Evolutionary conservation across 2,888 invertebrate species (phyloP), one percentile per base, ranked within the genome.

Genomic region (Gastrophysa polygoni): DNA sequence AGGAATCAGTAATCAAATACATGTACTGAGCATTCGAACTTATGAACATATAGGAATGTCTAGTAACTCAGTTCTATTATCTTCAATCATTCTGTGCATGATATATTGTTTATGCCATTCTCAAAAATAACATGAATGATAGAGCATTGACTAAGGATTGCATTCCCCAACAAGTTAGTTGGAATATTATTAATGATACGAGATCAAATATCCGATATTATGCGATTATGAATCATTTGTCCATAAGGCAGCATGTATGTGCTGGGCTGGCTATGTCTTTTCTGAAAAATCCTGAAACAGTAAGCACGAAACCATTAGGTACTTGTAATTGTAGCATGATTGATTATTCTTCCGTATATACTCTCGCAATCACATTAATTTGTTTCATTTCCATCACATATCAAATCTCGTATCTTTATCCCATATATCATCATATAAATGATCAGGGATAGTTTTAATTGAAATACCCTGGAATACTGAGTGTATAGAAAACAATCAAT

Each of bases 141-240:
- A 59, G 59, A 64, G 64, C 67, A 62, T 60, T 14, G 38, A 38
- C 38, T 38, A n/a, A 14, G 38, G n/a, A 38, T 38, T 67, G 64
- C 64, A 51, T 64, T 63, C 63, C 60, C 56, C 61, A 62, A 60
- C 60, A 63, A 57, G 63, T 64, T 58, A 59, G 66, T 68, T 62
- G 68, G 66, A 66, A 64, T 66, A 69, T 68, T 75, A 77, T 77
- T 77, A 77, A 77, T 77, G 77, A 72, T 69, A 72, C 67, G 56
- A 76, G 77, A 77, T 77, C 73, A 70, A 67, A 72, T 72, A 72
- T 68, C 70, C 67, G 76, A 76, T 76, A 72, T 61, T 61, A 64
- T 63, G 68, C 63, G 71, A 72, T 75, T 75, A 74, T 76, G 74
- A 75, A 77, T 77, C 71, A 74, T 75, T 64, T 62, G 61, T 57